Conservation (phyloP, 2,797 vertebrate genomes). For the Sebastes umbrosus region DNA sequence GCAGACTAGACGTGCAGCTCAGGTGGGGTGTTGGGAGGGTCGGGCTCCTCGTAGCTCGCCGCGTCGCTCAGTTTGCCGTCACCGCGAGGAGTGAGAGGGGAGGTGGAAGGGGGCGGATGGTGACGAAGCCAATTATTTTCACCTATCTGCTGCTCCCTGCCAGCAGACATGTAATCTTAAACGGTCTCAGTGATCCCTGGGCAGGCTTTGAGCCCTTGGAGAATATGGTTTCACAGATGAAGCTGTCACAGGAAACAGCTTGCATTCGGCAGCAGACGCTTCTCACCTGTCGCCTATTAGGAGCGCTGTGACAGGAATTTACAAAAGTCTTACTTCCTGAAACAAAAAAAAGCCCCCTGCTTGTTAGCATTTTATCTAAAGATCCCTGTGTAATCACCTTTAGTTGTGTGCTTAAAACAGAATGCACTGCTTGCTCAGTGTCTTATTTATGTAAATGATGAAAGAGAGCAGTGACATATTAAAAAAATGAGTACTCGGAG, state of each 20-base stretch:
- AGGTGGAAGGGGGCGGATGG: constrained; percentile 35
- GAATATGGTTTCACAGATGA: constrained; percentile 76
- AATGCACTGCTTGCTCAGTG: not conserved
- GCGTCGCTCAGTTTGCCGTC: constrained; percentile 55
- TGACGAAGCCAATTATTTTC: constrained; percentile 83
- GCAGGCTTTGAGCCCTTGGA: constrained; percentile 67
- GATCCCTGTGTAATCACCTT: not conserved
- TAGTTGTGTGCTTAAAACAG: constrained; percentile 3
- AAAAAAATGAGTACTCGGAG: constrained; percentile 16
- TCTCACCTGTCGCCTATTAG: constrained; percentile 64
- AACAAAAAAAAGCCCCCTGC: not conserved
- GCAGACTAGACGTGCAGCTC: constrained; percentile 33
- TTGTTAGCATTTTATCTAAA: constrained; percentile 12
- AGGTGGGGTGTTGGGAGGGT: constrained; percentile 42
- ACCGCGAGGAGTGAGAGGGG: constrained; percentile 26
- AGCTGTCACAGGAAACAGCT: constrained; percentile 75
- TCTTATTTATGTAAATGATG: constrained; percentile 27
- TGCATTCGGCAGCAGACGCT: constrained; percentile 48
- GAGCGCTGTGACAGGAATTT: constrained; percentile 2
- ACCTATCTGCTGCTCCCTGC: constrained; percentile 74
- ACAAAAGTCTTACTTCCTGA: constrained; percentile 12
- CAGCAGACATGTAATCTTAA: constrained; percentile 80
- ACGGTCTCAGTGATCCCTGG: constrained; percentile 74
- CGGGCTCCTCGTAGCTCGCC: constrained; percentile 40
- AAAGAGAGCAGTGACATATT: not conserved